phyloP scores from a whole-genome alignment of 2,888 invertebrate genomes.

The Cephus nigrinus region DNA sequence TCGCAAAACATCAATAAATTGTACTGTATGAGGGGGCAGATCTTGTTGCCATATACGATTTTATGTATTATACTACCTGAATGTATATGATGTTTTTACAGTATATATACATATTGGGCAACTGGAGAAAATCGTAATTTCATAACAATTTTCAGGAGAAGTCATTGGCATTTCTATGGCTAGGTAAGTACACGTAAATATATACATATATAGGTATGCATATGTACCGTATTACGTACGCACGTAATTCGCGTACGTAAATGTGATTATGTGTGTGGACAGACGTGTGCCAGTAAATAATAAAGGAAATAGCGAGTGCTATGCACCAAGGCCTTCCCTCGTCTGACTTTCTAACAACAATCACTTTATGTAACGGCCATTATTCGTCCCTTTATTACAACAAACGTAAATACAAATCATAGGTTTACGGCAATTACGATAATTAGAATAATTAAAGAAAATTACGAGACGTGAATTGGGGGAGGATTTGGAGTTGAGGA shows the following conservation, averaged over 20 bases:
- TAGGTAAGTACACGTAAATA: too few relatives aligned
- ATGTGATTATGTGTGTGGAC: conserved; percentile 11
- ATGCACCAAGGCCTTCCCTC: conserved; percentile 45
- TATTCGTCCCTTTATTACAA: conserved; percentile 59
- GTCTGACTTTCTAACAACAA: conserved; percentile 56
- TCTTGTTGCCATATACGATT: too few relatives aligned
- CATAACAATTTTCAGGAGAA: too few relatives aligned
- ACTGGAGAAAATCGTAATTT: too few relatives aligned
- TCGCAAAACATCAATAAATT: too few relatives aligned
- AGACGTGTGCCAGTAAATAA: conserved; percentile 21
- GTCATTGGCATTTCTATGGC: too few relatives aligned
- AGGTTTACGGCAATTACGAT: conserved; percentile 11
- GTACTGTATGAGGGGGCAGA: too few relatives aligned
- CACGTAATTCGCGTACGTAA: conserved; percentile 23
- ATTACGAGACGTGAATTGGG: too few relatives aligned
- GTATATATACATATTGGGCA: too few relatives aligned
- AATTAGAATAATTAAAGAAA: background rate
- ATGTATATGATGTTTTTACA: too few relatives aligned
- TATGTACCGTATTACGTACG: conserved; percentile 23
- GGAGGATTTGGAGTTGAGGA: too few relatives aligned
- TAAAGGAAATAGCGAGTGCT: conserved; percentile 34
- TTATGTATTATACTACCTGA: too few relatives aligned
- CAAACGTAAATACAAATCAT: conserved; percentile 56
- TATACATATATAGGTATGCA: background rate
- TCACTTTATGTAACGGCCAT: conserved; percentile 59